Evolutionary conservation across 2,113 vertebrate genomes (phyloP).

Genomic region (Progne subis): DNA sequence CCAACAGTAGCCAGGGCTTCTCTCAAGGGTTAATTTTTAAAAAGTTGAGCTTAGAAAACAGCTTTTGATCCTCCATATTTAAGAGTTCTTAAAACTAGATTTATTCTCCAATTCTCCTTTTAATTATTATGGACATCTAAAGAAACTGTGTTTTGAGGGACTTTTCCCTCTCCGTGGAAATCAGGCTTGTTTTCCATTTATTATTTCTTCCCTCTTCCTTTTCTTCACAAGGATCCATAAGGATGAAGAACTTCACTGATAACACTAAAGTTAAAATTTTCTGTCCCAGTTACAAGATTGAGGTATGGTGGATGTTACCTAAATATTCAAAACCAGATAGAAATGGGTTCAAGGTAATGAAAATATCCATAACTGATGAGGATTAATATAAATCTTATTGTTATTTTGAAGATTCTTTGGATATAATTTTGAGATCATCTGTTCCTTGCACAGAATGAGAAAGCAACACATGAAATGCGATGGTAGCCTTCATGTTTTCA

Average conservation of each 20-base stretch:
- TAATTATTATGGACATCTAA: neutral
- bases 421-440: neutral
- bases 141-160: neutral
- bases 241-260: neutral
- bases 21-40: fast-evolving
- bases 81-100: neutral
- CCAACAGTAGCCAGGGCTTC: neutral
- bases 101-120: neutral
- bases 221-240: neutral
- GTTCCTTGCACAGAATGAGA: neutral
- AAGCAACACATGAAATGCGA: neutral
- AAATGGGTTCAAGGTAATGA: neutral
- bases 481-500: neutral
- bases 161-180: fast-evolving
- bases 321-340: neutral
- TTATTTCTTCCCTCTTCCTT: neutral
- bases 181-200: neutral
- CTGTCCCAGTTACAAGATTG: neutral
- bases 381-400: neutral
- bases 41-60: neutral
- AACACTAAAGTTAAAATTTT: neutral
- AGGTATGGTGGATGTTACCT: neutral
- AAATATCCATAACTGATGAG: neutral
- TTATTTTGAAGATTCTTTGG: neutral
- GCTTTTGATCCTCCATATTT: neutral